phyloP scores from a whole-genome alignment of 1,140 invertebrate genomes.

The Bombus breviceps region DNA sequence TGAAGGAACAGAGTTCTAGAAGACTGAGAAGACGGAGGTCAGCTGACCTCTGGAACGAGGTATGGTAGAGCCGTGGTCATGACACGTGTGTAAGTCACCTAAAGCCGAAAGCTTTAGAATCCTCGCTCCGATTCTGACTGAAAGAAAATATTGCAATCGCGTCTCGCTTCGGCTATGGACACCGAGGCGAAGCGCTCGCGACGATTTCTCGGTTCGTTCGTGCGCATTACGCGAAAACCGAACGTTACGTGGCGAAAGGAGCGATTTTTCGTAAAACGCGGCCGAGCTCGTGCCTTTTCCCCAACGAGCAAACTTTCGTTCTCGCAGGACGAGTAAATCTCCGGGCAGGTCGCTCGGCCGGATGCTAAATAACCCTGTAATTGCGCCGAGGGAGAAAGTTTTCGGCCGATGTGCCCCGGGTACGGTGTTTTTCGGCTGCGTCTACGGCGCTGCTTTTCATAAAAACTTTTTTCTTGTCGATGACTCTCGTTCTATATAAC shows the following conservation, averaged over 20 bases:
- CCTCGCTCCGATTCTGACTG: too few species aligned
- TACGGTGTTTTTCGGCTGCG: background rate
- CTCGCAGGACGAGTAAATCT: slow-evolving; percentile 10
- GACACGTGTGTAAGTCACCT: too few species aligned
- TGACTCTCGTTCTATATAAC: background rate
- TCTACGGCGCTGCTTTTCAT: background rate
- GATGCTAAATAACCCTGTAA: slow-evolving; percentile 22
- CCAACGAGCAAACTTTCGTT: slow-evolving; percentile 18
- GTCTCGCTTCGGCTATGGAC: too few species aligned
- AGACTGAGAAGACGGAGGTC: too few species aligned
- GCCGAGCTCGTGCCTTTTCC: background rate
- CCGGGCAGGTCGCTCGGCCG: background rate
- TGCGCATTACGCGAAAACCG: background rate
- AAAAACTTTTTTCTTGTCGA: background rate
- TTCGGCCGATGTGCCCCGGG: background rate
- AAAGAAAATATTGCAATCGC: too few species aligned
- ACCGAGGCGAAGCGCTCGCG: slow-evolving; percentile 1
- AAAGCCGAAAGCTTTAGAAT: too few species aligned
- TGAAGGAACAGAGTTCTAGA: too few species aligned
- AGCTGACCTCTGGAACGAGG: too few species aligned
- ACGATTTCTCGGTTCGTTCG: background rate
- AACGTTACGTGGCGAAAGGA: background rate
- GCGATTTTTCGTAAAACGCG: background rate
- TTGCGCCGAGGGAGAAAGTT: slow-evolving; percentile 2
- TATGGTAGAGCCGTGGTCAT: too few species aligned